A percentile compares a stretch with the other conserved stretches of the same genome.
Conservation (phyloP, 23 tunicate species). For the Aplidium turbinatum region DNA sequence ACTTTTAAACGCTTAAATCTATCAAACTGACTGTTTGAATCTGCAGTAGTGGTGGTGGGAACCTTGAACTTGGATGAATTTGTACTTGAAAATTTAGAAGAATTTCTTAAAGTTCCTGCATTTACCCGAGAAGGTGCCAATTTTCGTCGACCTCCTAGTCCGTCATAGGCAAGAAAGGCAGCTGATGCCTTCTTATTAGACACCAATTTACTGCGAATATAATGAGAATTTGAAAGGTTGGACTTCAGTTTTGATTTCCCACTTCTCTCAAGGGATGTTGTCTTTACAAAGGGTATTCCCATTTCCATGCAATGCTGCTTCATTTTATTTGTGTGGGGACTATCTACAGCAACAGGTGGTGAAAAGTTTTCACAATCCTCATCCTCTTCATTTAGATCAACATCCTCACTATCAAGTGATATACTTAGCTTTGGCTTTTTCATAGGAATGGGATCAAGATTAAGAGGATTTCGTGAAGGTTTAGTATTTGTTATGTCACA, state of each 20-base stretch:
- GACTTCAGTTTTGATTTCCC: too few relatives aligned
- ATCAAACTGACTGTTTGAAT: conserved; percentile 19
- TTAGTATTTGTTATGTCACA: conserved; percentile 8
- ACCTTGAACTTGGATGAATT: conserved; percentile 36
- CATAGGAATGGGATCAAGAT: conserved; percentile 21
- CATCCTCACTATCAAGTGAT: conserved; percentile 20
- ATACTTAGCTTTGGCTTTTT: conserved; percentile 55
- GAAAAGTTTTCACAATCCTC: too few relatives aligned
- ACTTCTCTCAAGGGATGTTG: neutral
- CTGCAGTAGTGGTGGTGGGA: neutral
- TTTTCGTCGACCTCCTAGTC: conserved; percentile 45
- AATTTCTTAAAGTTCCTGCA: neutral
- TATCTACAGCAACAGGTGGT: too few relatives aligned
- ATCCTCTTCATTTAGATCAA: conserved; percentile 12
- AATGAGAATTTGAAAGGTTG: neutral
- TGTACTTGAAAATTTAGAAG: conserved; percentile 48
- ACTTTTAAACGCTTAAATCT: conserved; percentile 35
- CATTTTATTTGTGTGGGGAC: conserved; percentile 10
- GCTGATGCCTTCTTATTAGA: neutral
- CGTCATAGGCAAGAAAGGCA: conserved; percentile 19
- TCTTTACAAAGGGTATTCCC: conserved; percentile 28
- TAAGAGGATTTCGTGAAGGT: neutral
- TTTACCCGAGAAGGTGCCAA: neutral
- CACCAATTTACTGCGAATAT: conserved; percentile 20
- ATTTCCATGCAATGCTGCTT: conserved; percentile 14